phyloP scores from a whole-genome alignment of 1,140 invertebrate species.

The Penaeus chinensis region DNA sequence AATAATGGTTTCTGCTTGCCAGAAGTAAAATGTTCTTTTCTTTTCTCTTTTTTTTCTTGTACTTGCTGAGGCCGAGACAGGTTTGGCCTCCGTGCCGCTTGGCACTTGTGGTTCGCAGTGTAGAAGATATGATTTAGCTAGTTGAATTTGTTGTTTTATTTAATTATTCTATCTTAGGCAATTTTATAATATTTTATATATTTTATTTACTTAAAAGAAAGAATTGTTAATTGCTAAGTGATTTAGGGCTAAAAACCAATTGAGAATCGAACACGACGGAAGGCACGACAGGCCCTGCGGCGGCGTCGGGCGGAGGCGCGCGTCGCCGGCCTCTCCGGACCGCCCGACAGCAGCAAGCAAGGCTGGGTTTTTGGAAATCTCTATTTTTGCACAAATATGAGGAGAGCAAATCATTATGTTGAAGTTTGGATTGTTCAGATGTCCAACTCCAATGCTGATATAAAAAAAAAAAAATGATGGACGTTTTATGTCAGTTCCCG shows the following conservation, averaged over 20 bases:
- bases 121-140: constrained; percentile 14
- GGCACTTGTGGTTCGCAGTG: no score
- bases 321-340: no score
- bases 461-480: constrained; percentile 7
- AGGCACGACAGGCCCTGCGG: no score
- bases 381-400: constrained; percentile 55
- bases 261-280: no score
- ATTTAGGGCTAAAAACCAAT: no score
- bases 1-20: no score
- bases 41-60: neutral
- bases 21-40: neutral
- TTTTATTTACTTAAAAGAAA: constrained; percentile 19
- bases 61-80: no score
- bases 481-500: constrained; percentile 33
- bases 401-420: constrained; percentile 32
- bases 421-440: constrained; percentile 1
- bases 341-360: neutral
- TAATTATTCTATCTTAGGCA: constrained; percentile 42
- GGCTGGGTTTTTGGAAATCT: constrained; percentile 33
- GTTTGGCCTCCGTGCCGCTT: no score
- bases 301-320: no score
- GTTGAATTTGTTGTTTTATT: constrained; percentile 38
- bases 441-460: no score
- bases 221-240: constrained; percentile 13
- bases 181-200: constrained; percentile 41